A percentile compares a stretch with the other conserved stretches of the same genome.
Evolutionary conservation across 2,888 invertebrate species (phyloP).

Genomic region (Phragmatobia fuliginosa): DNA sequence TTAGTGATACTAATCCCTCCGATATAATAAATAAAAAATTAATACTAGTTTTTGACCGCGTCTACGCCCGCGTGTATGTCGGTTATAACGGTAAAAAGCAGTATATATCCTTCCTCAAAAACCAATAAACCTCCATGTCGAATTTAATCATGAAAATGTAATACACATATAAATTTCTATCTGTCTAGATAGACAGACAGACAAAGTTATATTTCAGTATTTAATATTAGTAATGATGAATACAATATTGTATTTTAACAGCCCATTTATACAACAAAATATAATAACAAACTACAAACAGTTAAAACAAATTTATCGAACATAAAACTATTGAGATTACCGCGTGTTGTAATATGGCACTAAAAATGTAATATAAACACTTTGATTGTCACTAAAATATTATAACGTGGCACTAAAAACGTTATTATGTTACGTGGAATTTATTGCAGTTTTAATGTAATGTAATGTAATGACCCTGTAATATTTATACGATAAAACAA

Average conservation of each 20-base stretch:
- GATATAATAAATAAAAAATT: too few relatives aligned
- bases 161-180: too few relatives aligned
- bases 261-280: background rate
- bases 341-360: conserved; percentile 34
- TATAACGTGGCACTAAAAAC: conserved; percentile 38
- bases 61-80: too few relatives aligned
- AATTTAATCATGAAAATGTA: too few relatives aligned
- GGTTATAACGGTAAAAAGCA: too few relatives aligned
- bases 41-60: too few relatives aligned
- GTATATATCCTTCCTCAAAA: too few relatives aligned
- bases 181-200: too few relatives aligned
- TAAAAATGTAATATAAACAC: conserved; percentile 40
- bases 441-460: conserved; percentile 38
- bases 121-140: too few relatives aligned
- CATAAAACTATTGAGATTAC: conserved; percentile 44
- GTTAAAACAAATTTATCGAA: conserved; percentile 38
- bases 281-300: conserved; percentile 8
- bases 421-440: conserved; percentile 25
- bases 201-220: too few relatives aligned
- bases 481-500: conserved; percentile 8
- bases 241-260: background rate
- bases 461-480: conserved; percentile 20
- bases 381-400: conserved; percentile 46
- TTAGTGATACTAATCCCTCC: too few relatives aligned
- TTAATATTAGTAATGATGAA: too few relatives aligned